Evolutionary conservation across 2,888 invertebrate species (phyloP).

Genomic region (Priapulus caudatus): DNA sequence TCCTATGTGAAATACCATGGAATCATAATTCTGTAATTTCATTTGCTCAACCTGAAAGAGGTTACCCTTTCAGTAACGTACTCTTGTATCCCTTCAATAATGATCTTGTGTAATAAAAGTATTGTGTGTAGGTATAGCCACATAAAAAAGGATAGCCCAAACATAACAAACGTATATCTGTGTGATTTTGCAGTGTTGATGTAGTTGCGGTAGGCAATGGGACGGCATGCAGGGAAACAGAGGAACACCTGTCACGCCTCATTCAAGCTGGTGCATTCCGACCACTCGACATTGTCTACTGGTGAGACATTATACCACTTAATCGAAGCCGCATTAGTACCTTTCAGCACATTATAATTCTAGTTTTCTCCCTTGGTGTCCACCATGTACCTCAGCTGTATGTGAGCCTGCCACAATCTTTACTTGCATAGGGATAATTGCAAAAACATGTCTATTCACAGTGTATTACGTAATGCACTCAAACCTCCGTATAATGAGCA

Average conservation of each 20-base stretch:
- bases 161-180: too few species aligned
- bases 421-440: too few species aligned
- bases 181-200: constrained; percentile 49
- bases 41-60: too few species aligned
- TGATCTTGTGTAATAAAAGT: neutral
- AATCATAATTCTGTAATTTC: too few species aligned
- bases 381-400: neutral
- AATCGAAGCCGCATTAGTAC: neutral
- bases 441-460: too few species aligned
- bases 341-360: constrained; percentile 2
- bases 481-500: too few species aligned
- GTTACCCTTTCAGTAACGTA: too few species aligned
- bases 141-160: too few species aligned
- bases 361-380: constrained; percentile 9
- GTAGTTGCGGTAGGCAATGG: constrained; percentile 83
- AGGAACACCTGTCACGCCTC: constrained; percentile 53
- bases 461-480: too few species aligned
- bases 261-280: constrained; percentile 46
- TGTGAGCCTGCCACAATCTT: constrained; percentile 9
- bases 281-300: constrained; percentile 47
- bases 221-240: constrained; percentile 76
- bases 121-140: too few species aligned
- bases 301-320: constrained; percentile 26
- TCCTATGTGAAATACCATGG: too few species aligned
- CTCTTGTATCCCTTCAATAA: too few species aligned